Conservation (phyloP, 1,140 invertebrate species). For the Atta cephalotes region DNA sequence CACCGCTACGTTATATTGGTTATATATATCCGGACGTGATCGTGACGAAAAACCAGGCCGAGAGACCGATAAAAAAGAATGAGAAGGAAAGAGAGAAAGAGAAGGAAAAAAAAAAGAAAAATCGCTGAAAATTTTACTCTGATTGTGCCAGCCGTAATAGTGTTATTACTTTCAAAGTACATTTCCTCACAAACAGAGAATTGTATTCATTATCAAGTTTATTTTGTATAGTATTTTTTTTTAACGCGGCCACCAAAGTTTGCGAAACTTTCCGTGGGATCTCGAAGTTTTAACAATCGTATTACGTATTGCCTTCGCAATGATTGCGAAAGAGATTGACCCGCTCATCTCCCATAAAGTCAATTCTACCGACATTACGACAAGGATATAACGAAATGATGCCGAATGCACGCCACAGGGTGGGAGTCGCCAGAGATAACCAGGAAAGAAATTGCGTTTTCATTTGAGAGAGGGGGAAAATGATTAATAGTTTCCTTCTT, state of each 20-base stretch:
- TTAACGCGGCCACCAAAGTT: constrained; percentile 25
- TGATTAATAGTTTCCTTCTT: not conserved
- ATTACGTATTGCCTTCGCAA: constrained; percentile 37
- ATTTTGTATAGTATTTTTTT: constrained; percentile 26
- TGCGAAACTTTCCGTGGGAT: not conserved
- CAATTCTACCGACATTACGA: constrained; percentile 14
- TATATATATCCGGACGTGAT: constrained; percentile 12
- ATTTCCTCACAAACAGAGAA: constrained; percentile 49
- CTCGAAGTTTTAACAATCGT: constrained; percentile 52
- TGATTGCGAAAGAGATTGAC: constrained; percentile 40
- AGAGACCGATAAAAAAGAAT: not conserved
- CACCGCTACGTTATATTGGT: not conserved
- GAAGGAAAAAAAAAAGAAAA: not conserved
- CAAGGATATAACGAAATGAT: not conserved
- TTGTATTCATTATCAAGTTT: constrained; percentile 61
- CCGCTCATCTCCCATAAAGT: not conserved
- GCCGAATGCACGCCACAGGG: no score
- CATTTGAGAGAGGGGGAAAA: not conserved
- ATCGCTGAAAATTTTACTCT: constrained; percentile 35
- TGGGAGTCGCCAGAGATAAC: not conserved
- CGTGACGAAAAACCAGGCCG: constrained; percentile 44
- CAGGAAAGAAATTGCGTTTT: not conserved
- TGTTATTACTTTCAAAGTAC: constrained; percentile 58
- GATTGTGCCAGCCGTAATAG: constrained; percentile 49
- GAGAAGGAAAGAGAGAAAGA: not conserved